These are phyloP conservation scores for Pogonocichla stellata DNA, from an alignment of 2,113 vertebrate species.

Conservation along the genomic window DNA sequence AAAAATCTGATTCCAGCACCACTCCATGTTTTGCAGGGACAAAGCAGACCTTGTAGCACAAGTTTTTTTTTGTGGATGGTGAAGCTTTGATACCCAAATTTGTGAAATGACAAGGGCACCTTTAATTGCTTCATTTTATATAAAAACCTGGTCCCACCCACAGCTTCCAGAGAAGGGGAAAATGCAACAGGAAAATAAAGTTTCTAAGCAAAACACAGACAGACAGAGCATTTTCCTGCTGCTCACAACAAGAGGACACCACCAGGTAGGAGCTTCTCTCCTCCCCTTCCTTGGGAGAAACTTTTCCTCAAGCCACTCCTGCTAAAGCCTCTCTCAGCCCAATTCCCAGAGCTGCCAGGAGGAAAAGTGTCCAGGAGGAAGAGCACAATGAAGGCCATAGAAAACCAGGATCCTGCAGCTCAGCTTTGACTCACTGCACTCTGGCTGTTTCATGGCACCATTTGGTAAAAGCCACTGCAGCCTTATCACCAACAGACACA, in stretches of 20 bases:
- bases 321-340: background rate
- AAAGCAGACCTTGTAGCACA: background rate
- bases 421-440: background rate
- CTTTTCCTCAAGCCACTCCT: background rate
- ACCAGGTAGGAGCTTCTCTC: background rate
- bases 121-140: background rate
- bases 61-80: background rate
- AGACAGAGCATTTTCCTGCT: background rate
- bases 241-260: background rate
- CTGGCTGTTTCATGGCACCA: background rate
- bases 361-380: background rate
- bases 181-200: background rate
- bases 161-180: background rate
- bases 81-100: background rate
- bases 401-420: background rate
- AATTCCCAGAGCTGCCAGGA: background rate
- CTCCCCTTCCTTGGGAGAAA: background rate
- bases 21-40: background rate
- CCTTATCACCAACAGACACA: background rate
- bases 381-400: background rate
- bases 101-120: background rate
- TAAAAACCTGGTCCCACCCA: background rate
- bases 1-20: background rate
- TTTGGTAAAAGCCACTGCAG: background rate
- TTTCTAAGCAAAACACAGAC: background rate